These are phyloP conservation scores for Australoheros facetus DNA, from an alignment of 2,797 vertebrate genomes.

Conservation along the genomic window DNA sequence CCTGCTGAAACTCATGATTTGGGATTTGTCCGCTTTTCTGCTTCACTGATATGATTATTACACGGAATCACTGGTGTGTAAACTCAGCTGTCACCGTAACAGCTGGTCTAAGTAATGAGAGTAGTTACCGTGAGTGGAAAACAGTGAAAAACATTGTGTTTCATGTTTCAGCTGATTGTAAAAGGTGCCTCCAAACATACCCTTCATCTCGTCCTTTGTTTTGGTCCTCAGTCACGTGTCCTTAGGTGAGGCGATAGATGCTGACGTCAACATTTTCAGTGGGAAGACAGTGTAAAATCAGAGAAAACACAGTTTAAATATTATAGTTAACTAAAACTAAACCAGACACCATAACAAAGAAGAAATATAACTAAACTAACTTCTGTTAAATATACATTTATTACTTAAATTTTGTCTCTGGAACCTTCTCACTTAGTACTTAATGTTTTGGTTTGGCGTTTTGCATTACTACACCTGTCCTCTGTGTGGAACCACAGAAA, in stretches of 20 bases:
- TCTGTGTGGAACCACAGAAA: not conserved
- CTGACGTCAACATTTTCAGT: slow-evolving; percentile 40
- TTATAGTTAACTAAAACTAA: not conserved
- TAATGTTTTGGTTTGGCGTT: not conserved
- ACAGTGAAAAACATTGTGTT: not conserved
- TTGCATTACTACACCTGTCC: not conserved
- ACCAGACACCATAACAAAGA: not conserved
- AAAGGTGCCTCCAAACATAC: not conserved
- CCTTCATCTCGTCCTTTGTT: slow-evolving; percentile 15
- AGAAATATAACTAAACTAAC: too few relatives aligned
- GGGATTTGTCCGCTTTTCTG: not conserved
- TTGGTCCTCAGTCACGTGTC: slow-evolving; percentile 37
- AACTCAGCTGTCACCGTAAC: not conserved
- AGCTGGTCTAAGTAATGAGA: not conserved
- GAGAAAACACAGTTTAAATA: not conserved
- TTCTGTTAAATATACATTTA: not conserved
- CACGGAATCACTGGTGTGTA: not conserved
- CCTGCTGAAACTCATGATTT: not conserved
- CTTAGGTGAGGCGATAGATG: slow-evolving; percentile 21
- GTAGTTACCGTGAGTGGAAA: not conserved
- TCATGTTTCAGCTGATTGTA: not conserved
- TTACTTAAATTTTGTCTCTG: not conserved
- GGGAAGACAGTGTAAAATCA: slow-evolving; percentile 42
- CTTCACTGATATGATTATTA: not conserved
- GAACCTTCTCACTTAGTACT: not conserved